These are phyloP conservation scores for Diplogasteroides magnus DNA, from an alignment of 1,140 invertebrate genomes.

Conservation along the genomic window DNA sequence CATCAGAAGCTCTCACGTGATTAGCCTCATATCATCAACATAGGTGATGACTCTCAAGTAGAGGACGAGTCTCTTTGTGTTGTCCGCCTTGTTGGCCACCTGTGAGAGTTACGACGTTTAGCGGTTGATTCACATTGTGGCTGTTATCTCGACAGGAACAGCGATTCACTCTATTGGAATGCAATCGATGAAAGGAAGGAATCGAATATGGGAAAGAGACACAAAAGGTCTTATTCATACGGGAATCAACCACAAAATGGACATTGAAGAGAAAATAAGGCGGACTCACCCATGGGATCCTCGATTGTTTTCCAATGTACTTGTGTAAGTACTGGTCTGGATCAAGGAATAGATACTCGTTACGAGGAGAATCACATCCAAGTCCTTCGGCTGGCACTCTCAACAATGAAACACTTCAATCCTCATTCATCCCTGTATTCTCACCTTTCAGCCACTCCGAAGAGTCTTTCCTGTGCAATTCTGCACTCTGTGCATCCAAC, in stretches of 20 bases:
- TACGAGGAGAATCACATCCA: slow-evolving; percentile 49
- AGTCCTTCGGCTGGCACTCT: slow-evolving; percentile 37
- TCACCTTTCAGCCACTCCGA: slow-evolving; percentile 66
- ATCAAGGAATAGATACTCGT: slow-evolving; percentile 87
- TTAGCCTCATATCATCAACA: slow-evolving; percentile 69
- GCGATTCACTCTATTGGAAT: neutral
- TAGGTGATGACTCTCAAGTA: slow-evolving; percentile 90
- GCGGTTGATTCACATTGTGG: slow-evolving; percentile 2
- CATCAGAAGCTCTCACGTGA: slow-evolving; percentile 63
- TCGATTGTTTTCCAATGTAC: slow-evolving; percentile 89
- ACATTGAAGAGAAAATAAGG: slow-evolving; percentile 1
- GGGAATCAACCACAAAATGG: slow-evolving; percentile 12
- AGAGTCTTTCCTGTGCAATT: slow-evolving; percentile 75
- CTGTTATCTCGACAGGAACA: neutral
- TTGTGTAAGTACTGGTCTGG: slow-evolving; percentile 87
- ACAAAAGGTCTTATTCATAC: slow-evolving; percentile 2
- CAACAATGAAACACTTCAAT: neutral
- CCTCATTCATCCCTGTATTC: neutral
- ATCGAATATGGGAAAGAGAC: slow-evolving; percentile 16
- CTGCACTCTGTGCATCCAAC: slow-evolving; percentile 74
- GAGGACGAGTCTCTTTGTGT: slow-evolving; percentile 74
- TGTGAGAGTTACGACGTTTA: slow-evolving; percentile 61
- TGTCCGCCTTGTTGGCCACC: slow-evolving; percentile 81
- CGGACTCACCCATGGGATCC: slow-evolving; percentile 64
- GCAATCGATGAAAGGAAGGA: neutral